These are phyloP conservation scores for Rhinolophus sinicus DNA, from an alignment of 2,113 vertebrate genomes.

Conservation along the genomic window DNA sequence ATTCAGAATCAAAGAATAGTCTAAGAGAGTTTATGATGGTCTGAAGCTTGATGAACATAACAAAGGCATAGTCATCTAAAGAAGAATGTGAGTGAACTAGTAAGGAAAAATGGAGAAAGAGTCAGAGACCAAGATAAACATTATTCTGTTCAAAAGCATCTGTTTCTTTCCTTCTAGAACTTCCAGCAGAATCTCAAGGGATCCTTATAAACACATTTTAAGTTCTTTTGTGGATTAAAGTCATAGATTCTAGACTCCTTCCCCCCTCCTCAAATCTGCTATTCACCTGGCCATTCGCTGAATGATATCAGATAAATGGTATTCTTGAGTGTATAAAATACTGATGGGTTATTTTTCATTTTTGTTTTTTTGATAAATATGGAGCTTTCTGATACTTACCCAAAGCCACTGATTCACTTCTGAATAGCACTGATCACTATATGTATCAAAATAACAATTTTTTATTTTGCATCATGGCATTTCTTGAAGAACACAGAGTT, in stretches of 20 bases:
- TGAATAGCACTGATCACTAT: neutral
- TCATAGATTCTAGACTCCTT: neutral
- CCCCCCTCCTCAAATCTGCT: neutral
- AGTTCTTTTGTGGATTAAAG: neutral
- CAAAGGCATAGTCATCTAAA: fast-evolving
- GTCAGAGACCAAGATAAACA: neutral
- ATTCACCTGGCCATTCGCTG: neutral
- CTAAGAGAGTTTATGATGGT: neutral
- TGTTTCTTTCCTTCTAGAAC: neutral
- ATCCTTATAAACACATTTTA: neutral
- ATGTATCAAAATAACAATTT: neutral
- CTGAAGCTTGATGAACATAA: neutral
- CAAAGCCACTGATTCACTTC: neutral
- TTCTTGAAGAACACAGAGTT: neutral
- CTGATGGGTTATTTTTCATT: neutral
- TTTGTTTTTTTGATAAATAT: neutral
- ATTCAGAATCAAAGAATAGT: neutral
- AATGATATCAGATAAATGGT: neutral
- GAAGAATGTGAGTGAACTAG: neutral
- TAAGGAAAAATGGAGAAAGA: neutral
- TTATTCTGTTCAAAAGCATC: neutral
- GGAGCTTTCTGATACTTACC: neutral
- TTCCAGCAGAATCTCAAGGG: neutral
- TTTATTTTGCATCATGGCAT: neutral
- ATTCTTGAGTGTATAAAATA: neutral